phyloP scores from a whole-genome alignment of 2,113 vertebrate genomes.

The Marmota flaviventris region DNA sequence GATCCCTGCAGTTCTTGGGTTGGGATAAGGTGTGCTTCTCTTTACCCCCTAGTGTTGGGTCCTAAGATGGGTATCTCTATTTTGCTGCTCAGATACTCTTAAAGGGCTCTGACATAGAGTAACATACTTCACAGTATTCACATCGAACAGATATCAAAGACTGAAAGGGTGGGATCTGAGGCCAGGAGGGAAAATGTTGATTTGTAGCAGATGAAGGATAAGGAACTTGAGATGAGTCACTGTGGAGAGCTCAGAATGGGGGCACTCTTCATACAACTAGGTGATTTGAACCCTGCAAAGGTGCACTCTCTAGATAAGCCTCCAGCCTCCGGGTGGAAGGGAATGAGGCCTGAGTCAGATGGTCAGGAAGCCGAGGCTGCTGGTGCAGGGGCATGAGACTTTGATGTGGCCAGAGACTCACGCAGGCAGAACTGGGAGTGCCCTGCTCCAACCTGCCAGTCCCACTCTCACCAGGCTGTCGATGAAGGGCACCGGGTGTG shows the following conservation, averaged over 20 bases:
- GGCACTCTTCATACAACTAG: not conserved
- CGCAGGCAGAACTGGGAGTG: no score
- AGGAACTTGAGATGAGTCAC: not conserved
- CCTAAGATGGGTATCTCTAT: not conserved
- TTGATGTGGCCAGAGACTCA: not conserved
- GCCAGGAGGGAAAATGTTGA: not conserved
- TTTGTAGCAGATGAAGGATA: not conserved
- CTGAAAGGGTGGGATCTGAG: not conserved
- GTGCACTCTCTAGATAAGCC: not conserved
- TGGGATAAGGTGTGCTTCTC: no score
- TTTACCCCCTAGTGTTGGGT: not conserved
- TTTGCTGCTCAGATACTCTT: not conserved
- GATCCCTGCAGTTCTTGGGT: not conserved
- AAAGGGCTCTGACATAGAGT: no score
- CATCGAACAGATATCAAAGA: not conserved
- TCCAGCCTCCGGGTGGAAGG: not conserved
- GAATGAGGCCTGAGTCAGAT: no score
- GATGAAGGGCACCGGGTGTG: no score
- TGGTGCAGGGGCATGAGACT: rapidly evolving
- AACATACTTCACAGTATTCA: not conserved
- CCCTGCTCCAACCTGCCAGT: no score
- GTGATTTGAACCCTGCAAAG: not conserved
- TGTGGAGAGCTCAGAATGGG: not conserved
- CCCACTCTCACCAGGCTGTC: not conserved
- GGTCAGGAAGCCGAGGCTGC: rapidly evolving